phyloP scores from a whole-genome alignment of 1,140 invertebrate genomes.

The Magallana gigas region DNA sequence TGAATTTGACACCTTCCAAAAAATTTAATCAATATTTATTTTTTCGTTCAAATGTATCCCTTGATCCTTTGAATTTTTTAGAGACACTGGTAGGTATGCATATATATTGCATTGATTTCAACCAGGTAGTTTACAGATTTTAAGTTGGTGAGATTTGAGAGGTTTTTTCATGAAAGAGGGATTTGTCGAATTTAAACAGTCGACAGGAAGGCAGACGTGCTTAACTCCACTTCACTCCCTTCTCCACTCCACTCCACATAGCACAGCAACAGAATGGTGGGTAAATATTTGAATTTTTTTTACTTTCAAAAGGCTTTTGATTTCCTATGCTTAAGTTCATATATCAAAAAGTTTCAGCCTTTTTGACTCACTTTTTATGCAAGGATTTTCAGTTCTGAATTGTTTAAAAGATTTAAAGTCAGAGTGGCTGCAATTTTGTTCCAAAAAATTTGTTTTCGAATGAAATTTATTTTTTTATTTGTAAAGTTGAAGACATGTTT shows the following conservation, averaged over 20 bases:
- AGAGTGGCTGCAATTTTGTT: too few relatives aligned
- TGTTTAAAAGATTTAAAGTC: too few relatives aligned
- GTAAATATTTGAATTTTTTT: slow-evolving; percentile 24
- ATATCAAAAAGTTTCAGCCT: too few relatives aligned
- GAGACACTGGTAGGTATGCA: neutral
- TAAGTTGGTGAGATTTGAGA: neutral
- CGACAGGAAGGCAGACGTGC: neutral
- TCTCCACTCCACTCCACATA: neutral
- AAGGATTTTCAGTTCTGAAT: too few relatives aligned
- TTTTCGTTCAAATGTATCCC: neutral
- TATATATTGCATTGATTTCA: slow-evolving; percentile 24
- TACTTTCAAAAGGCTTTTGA: too few relatives aligned
- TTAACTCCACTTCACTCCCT: slow-evolving; percentile 5
- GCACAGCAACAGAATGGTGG: slow-evolving; percentile 26
- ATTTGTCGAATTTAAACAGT: slow-evolving; percentile 32
- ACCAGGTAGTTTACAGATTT: neutral
- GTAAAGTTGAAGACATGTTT: too few relatives aligned
- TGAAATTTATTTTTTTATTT: too few relatives aligned
- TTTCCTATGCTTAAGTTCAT: too few relatives aligned
- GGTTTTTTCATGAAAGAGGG: neutral
- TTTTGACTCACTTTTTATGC: too few relatives aligned
- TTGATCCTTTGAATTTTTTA: neutral
- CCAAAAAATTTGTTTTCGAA: too few relatives aligned
- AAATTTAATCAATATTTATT: neutral
- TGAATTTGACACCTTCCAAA: neutral